Conservation (phyloP, 2,888 invertebrate genomes). For the Diploptera punctata region DNA sequence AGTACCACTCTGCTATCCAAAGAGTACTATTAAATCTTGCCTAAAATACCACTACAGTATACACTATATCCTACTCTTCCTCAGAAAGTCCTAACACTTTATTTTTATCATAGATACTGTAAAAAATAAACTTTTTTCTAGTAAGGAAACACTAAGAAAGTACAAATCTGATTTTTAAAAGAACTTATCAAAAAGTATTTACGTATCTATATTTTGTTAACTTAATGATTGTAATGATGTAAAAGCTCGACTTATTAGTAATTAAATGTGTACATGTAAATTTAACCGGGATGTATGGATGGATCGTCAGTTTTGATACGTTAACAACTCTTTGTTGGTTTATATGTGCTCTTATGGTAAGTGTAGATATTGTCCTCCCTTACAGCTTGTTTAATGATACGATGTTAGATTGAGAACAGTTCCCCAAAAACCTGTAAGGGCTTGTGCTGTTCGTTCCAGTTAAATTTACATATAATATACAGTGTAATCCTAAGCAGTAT, state of each 20-base stretch:
- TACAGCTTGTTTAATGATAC: conserved; percentile 1
- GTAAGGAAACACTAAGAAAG: conserved; percentile 31
- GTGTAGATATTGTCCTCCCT: not conserved
- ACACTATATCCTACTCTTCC: conserved; percentile 38
- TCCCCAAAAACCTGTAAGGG: conserved; percentile 1
- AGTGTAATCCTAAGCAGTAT: conserved; percentile 27
- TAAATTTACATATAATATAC: conserved; percentile 26
- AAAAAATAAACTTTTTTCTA: conserved; percentile 35
- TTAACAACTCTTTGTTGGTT: conserved; percentile 2
- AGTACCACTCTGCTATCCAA: conserved; percentile 17
- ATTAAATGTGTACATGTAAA: conserved; percentile 30
- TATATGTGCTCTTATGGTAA: not conserved
- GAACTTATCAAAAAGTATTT: conserved; percentile 26
- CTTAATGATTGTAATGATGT: conserved; percentile 24
- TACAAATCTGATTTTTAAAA: conserved; percentile 41
- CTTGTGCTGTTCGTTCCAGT: conserved; percentile 23
- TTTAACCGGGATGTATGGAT: conserved; percentile 19
- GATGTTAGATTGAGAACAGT: conserved; percentile 3
- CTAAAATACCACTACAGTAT: conserved; percentile 36
- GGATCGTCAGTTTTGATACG: conserved; percentile 17
- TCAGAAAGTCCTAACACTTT: conserved; percentile 34
- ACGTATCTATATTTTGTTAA: conserved; percentile 41
- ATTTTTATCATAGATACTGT: conserved; percentile 35
- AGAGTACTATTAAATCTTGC: conserved; percentile 14
- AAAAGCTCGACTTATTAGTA: conserved; percentile 19